A percentile compares a stretch with the other conserved stretches of the same genome.
These are phyloP conservation scores for Drosophila macrothrix DNA, from an alignment of 2,888 invertebrate genomes.

Conservation along the genomic window DNA sequence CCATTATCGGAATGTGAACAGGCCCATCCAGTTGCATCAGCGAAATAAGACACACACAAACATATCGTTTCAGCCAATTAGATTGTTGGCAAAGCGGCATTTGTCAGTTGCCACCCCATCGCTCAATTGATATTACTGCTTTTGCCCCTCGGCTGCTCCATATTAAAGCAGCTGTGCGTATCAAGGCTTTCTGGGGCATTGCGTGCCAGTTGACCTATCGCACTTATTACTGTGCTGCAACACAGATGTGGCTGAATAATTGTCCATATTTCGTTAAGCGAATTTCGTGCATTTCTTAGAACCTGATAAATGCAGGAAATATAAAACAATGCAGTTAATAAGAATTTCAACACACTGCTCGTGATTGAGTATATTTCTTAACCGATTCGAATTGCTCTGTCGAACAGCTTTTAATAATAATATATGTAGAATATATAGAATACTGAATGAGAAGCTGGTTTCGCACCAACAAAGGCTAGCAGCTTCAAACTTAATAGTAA, in stretches of 20 bases:
- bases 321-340: background rate
- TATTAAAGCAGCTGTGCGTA: background rate
- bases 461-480: background rate
- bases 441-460: background rate
- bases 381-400: background rate
- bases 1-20: conserved; percentile 56
- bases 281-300: background rate
- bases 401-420: background rate
- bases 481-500: background rate
- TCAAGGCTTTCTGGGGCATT: conserved; percentile 7
- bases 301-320: background rate
- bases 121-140: conserved; percentile 39
- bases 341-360: background rate
- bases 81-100: conserved; percentile 2
- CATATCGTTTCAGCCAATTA: conserved; percentile 53
- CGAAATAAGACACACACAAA: conserved; percentile 14
- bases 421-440: background rate
- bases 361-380: background rate
- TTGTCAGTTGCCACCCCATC: background rate
- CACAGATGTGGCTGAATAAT: background rate
- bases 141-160: conserved; percentile 13
- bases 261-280: too few relatives aligned
- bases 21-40: conserved; percentile 4
- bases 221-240: conserved; percentile 13
- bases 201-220: conserved; percentile 16